Evolutionary conservation across 1,140 invertebrate genomes (phyloP), one percentile per base, ranked within the genome.

Genomic region (Triops longicaudatus): DNA sequence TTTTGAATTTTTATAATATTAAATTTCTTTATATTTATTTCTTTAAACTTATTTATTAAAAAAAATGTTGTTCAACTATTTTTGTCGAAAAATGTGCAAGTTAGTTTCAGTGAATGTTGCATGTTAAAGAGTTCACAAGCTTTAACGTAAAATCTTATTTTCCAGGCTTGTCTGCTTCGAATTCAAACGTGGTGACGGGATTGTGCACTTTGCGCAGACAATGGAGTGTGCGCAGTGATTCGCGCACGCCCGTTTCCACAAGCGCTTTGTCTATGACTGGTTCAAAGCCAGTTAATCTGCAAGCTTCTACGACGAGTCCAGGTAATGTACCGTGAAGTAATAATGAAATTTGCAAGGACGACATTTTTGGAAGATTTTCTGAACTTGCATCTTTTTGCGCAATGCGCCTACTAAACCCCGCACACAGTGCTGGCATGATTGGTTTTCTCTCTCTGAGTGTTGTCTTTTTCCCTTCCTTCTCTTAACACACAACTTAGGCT

Each of bases 191-290:
- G 5, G 73, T 42, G 10, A 43, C 73, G 5, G 74, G 75, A 11
- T 41, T 75, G 78, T 71, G 74, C 44, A 78, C 72, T 43, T 73
- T 78, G 43, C 74, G 74, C 27, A 26, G 78, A 17, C 78, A 78
- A 31, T 78, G 78, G 78, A 78, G 78, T 44, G 74, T 78, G 71
- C 43, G 78, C n/a, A 78, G 78, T 43, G 78, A 78, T 42, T 76
- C 72, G 31, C 78, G 78, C 74, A 44, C 28, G 42, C 22, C 26
- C 41, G 28, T 26, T 77, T 26, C 63, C 75, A 27, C 41, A 41
- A 31, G 50, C 74, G n/a, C 22, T 6, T 17, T 7, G 3, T 4
- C 50, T 63, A 63, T 71, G 76, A 10, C 26, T 11, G 42, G 63
- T 41, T 50, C 74, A 26, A 28, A 31, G 72, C 26, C 76, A 77